Evolutionary conservation across 1,140 invertebrate genomes (phyloP).

Genomic region (Ceratosolen solmsi): DNA sequence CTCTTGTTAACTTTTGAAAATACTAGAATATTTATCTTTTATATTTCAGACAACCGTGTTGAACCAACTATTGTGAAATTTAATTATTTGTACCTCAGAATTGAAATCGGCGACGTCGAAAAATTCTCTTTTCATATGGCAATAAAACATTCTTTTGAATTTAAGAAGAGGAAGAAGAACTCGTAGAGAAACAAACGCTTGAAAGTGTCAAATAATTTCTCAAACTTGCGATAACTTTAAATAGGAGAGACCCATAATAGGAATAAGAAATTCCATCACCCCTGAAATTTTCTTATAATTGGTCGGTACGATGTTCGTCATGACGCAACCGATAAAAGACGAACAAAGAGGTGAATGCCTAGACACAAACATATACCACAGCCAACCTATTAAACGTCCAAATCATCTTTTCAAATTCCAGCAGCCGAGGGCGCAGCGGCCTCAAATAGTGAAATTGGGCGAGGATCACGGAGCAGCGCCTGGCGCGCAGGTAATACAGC

Average conservation of each 20-base stretch:
- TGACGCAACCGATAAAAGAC: not conserved
- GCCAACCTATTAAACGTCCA: not conserved
- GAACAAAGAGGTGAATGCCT: conserved; percentile 22
- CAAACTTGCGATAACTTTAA: not conserved
- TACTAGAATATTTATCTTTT: conserved; percentile 1
- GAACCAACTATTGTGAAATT: not conserved
- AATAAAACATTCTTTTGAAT: not conserved
- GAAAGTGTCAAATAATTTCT: not conserved
- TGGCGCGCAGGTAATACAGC: not conserved
- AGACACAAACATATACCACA: too few species aligned
- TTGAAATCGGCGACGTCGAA: not conserved
- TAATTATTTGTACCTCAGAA: conserved; percentile 3
- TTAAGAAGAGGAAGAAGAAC: not conserved
- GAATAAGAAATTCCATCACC: not conserved
- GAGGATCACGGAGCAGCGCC: not conserved
- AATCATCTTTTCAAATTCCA: conserved; percentile 56
- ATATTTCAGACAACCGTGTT: not conserved
- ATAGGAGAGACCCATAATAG: not conserved
- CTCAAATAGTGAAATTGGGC: conserved; percentile 62
- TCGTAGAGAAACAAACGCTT: not conserved
- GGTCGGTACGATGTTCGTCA: not conserved
- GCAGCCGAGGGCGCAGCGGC: conserved; percentile 62
- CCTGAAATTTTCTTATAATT: not conserved
- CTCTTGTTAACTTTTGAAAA: not conserved
- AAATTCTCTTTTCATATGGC: not conserved